These are phyloP conservation scores for Boloria euphrosyne DNA, from an alignment of 2,888 invertebrate species.

Conservation along the genomic window DNA sequence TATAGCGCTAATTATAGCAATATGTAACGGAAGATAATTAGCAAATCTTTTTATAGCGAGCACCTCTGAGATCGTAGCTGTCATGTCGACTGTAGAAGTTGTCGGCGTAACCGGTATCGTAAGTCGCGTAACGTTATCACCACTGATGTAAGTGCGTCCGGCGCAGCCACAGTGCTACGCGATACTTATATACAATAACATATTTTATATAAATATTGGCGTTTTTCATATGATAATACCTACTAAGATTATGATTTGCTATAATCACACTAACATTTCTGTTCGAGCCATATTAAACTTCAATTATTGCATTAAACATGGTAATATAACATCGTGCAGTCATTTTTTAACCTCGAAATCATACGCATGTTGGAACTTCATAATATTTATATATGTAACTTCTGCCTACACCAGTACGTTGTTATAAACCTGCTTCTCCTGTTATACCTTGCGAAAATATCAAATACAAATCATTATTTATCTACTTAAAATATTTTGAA, in stretches of 20 bases:
- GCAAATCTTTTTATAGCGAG: slow-evolving; percentile 34
- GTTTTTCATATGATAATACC: background rate
- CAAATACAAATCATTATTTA: background rate
- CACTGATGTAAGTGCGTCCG: slow-evolving; percentile 66
- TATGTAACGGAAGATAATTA: slow-evolving; percentile 46
- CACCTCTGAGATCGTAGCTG: slow-evolving; percentile 28
- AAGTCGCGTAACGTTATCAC: slow-evolving; percentile 63
- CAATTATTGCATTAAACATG: background rate
- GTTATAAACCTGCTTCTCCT: slow-evolving; percentile 1
- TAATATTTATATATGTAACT: too few relatives aligned
- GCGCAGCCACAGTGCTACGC: slow-evolving; percentile 20
- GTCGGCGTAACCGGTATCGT: slow-evolving; percentile 62
- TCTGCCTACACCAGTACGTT: too few relatives aligned
- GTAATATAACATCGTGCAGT: background rate
- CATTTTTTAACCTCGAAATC: slow-evolving; percentile 1
- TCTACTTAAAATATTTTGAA: too few relatives aligned
- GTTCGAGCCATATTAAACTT: too few relatives aligned
- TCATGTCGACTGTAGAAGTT: slow-evolving; percentile 30
- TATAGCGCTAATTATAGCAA: slow-evolving; percentile 23
- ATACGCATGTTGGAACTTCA: background rate
- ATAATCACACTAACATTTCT: too few relatives aligned
- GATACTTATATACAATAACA: slow-evolving; percentile 3
- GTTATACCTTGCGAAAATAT: background rate
- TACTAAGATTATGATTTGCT: too few relatives aligned
- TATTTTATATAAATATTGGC: background rate